These are phyloP conservation scores for Penaeus chinensis DNA, from an alignment of 1,140 invertebrate genomes.

Conservation along the genomic window DNA sequence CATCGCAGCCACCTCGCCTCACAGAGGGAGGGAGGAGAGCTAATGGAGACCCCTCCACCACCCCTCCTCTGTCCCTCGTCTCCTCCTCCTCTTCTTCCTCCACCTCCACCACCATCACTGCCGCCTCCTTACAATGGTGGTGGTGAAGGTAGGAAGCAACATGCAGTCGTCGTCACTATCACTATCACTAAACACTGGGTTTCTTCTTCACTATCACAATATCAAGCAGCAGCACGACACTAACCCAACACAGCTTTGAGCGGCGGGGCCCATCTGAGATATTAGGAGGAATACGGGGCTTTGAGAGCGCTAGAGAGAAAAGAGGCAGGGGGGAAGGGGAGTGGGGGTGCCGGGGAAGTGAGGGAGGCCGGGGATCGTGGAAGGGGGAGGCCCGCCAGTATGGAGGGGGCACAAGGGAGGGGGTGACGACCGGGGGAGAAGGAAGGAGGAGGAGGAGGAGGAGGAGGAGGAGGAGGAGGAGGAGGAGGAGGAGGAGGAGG, in stretches of 20 bases:
- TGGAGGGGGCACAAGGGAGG: neutral
- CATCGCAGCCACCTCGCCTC: too few species aligned
- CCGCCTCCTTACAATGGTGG: neutral
- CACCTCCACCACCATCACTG: too few species aligned
- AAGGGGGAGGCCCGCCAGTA: too few species aligned
- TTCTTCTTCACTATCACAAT: conserved; percentile 11
- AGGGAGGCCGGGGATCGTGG: too few species aligned
- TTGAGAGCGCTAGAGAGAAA: conserved; percentile 33
- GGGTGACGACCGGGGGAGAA: too few species aligned
- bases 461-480: conserved; percentile 1
- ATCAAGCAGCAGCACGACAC: conserved; percentile 25
- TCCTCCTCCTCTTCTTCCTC: too few species aligned
- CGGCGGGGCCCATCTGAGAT: conserved; percentile 34
- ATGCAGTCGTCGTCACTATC: neutral
- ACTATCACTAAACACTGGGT: conserved; percentile 2
- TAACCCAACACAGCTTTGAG: conserved; percentile 25
- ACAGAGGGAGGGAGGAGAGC: too few species aligned
- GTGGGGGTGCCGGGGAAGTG: neutral
- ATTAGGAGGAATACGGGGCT: conserved; percentile 42
- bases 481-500: neutral
- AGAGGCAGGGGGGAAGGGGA: neutral
- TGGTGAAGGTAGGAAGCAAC: neutral
- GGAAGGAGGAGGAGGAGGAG: too few species aligned
- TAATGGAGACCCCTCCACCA: too few species aligned
- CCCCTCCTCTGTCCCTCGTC: too few species aligned